phyloP scores from a whole-genome alignment of 2,113 vertebrate genomes.

The Corythoichthys intestinalis region DNA sequence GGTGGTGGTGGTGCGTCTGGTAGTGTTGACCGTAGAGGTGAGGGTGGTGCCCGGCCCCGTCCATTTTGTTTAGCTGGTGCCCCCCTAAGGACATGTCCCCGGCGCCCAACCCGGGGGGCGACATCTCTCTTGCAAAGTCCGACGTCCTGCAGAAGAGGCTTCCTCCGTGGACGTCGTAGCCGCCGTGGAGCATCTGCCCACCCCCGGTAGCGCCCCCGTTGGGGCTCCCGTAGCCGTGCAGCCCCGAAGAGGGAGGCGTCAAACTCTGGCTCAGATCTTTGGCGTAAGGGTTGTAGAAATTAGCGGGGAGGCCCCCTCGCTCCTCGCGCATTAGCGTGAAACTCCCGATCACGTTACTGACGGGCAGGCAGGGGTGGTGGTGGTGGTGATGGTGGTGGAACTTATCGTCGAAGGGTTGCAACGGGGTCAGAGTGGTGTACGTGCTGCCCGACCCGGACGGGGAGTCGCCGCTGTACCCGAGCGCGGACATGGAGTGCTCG shows the following conservation, averaged over 20 bases:
- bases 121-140: conserved; percentile 77
- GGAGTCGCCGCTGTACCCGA: conserved; percentile 79
- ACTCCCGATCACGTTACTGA: conserved; percentile 90
- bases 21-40: conserved; percentile 77
- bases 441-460: conserved; percentile 80
- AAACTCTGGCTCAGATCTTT: conserved; percentile 95
- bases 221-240: conserved; percentile 89
- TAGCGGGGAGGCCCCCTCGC: conserved; percentile 82
- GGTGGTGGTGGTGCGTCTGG: conserved; percentile 78
- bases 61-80: conserved; percentile 76
- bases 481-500: conserved; percentile 74
- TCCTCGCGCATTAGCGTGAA: conserved; percentile 96
- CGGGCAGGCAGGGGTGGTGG: conserved; percentile 82
- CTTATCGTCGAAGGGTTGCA: conserved; percentile 96
- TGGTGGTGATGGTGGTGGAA: conserved; percentile 83
- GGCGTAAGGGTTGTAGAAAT: conserved; percentile 91
- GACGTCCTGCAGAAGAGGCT: conserved; percentile 76
- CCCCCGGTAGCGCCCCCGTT: conserved; percentile 82
- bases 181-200: conserved; percentile 85
- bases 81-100: conserved; percentile 61
- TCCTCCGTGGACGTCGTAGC: conserved; percentile 77
- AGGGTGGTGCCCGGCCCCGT: conserved; percentile 64
- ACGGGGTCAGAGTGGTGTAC: conserved; percentile 92
- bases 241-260: conserved; percentile 84
- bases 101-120: conserved; percentile 65